Evolutionary conservation across 2,888 invertebrate species (phyloP).

Genomic region (Pilophorus perplexus): DNA sequence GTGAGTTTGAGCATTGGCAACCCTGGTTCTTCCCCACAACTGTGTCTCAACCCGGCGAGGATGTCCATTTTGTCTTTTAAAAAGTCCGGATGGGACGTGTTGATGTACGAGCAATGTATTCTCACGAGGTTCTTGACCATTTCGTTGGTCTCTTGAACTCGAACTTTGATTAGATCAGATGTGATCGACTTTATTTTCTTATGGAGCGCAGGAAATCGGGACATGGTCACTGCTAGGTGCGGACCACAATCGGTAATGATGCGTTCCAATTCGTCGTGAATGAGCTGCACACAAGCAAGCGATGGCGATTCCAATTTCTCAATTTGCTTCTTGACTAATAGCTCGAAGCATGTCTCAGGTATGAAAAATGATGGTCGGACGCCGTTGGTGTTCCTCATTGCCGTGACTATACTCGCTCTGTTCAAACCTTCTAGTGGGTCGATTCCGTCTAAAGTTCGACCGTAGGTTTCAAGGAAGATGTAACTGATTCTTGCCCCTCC

Average conservation of each 20-base stretch:
- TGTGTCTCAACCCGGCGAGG: not conserved
- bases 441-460: conserved; percentile 58
- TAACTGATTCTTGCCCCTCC: conserved; percentile 65
- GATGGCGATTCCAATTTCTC: conserved; percentile 62
- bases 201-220: conserved; percentile 62
- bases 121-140: conserved; percentile 64
- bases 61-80: conserved; percentile 24
- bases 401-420: conserved; percentile 61
- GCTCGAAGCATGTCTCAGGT: conserved; percentile 61
- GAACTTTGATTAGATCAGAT: conserved; percentile 57
- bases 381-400: conserved; percentile 64
- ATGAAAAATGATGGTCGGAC: conserved; percentile 54
- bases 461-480: conserved; percentile 66
- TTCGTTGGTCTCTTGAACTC: conserved; percentile 61
- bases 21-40: not conserved
- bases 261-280: conserved; percentile 64
- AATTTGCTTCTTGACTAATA: conserved; percentile 65
- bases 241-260: conserved; percentile 61
- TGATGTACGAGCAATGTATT: conserved; percentile 64
- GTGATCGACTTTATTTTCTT: conserved; percentile 64
- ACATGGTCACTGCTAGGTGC: conserved; percentile 60
- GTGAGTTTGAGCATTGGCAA: not conserved
- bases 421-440: conserved; percentile 61
- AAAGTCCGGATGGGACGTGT: conserved; percentile 67
- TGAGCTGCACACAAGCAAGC: conserved; percentile 62